Conservation (phyloP, 2,797 vertebrate genomes). For the Gymnoscopelus braueri region DNA sequence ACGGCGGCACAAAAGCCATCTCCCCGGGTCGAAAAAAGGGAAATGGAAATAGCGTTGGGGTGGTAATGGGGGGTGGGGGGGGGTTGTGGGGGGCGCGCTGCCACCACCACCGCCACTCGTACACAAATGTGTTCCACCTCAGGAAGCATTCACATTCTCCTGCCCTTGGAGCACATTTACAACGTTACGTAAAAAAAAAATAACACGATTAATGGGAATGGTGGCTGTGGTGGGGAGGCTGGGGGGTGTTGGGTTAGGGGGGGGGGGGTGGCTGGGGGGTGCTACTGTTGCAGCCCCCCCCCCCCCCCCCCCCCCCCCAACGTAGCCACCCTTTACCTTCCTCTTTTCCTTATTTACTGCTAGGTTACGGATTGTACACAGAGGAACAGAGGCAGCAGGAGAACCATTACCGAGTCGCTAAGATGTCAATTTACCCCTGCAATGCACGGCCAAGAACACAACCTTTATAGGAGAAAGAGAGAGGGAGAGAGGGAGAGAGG, state of each 20-base stretch:
- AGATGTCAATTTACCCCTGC: too few relatives aligned
- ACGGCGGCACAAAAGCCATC: conserved; percentile 64
- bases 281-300: too few relatives aligned
- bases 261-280: too few relatives aligned
- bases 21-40: conserved; percentile 55
- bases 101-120: conserved; percentile 22
- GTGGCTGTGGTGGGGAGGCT: conserved; percentile 14
- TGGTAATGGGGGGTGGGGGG: not conserved
- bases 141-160: conserved; percentile 66
- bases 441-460: too few relatives aligned
- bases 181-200: conserved; percentile 63
- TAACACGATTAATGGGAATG: conserved; percentile 55
- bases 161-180: conserved; percentile 64
- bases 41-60: conserved; percentile 66
- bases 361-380: conserved; percentile 3
- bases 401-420: conserved; percentile 19
- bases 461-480: conserved; percentile 28
- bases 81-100: conserved; percentile 7
- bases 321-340: too few relatives aligned
- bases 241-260: too few relatives aligned
- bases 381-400: conserved; percentile 41
- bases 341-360: conserved; percentile 6
- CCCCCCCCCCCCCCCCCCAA: too few relatives aligned
- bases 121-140: conserved; percentile 65
- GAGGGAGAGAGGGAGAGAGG: not conserved